These are phyloP conservation scores for Grammomys surdaster DNA, from an alignment of 2,113 vertebrate genomes.

Conservation along the genomic window DNA sequence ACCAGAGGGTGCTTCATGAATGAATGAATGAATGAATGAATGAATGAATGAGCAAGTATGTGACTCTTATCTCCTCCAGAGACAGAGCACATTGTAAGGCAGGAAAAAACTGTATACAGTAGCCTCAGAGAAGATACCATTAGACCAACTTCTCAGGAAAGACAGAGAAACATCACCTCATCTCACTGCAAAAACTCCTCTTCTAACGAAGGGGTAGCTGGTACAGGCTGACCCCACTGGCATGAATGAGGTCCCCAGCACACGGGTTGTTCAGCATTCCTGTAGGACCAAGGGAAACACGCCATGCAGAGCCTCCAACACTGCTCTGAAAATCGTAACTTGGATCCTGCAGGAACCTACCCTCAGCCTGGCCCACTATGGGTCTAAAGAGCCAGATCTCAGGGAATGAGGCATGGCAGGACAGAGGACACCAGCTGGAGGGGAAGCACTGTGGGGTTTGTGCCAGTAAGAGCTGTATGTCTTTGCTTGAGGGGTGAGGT, in stretches of 20 bases:
- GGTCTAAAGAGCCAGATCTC: neutral
- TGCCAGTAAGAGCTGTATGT: neutral
- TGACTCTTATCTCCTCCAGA: neutral
- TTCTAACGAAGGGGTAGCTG: too few relatives aligned
- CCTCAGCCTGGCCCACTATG: neutral
- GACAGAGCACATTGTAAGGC: neutral
- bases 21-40: neutral
- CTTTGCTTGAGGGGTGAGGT: neutral
- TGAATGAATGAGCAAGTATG: neutral
- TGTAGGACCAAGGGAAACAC: fast-evolving
- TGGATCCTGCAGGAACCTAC: neutral
- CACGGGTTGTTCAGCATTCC: neutral
- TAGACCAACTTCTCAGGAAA: neutral
- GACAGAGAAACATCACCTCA: neutral
- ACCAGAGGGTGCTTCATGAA: neutral
- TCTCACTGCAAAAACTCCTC: neutral
- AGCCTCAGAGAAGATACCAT: neutral
- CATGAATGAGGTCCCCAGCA: neutral
- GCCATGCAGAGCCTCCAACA: neutral
- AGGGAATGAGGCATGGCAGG: neutral
- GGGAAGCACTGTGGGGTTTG: neutral
- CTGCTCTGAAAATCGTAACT: fast-evolving
- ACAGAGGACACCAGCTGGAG: neutral
- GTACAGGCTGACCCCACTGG: neutral
- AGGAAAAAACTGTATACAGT: neutral